phyloP scores from a whole-genome alignment of 2,113 vertebrate species.

The Sciurus niger region DNA sequence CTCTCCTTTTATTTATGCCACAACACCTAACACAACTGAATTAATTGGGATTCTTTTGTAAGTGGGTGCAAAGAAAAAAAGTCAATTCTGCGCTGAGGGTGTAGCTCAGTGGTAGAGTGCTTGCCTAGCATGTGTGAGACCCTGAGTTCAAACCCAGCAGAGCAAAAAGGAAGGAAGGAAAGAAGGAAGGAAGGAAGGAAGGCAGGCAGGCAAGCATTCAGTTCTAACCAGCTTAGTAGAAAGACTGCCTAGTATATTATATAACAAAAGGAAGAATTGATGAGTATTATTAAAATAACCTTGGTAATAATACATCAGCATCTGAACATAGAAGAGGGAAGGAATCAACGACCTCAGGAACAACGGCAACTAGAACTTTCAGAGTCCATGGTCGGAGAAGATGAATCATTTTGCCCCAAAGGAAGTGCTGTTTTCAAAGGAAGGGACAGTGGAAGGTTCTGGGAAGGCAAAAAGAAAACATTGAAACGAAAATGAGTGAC shows the following conservation, averaged over 20 bases:
- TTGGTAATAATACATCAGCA: too few species aligned
- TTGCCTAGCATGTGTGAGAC: not conserved
- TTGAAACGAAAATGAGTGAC: not conserved
- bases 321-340: not conserved
- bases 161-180: too few species aligned
- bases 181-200: not conserved
- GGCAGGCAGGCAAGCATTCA: not conserved
- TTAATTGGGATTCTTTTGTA: conserved; percentile 43
- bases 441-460: not conserved
- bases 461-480: not conserved
- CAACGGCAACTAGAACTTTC: not conserved
- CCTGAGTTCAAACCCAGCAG: not conserved
- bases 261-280: not conserved
- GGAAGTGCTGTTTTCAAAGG: not conserved
- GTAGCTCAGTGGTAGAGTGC: not conserved
- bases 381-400: not conserved
- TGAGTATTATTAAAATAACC: not conserved
- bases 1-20: conserved; percentile 22
- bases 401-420: not conserved
- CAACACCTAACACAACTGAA: not conserved
- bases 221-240: not conserved
- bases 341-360: not conserved
- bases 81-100: not conserved
- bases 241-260: not conserved
- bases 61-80: not conserved